Conservation (phyloP, 2,888 invertebrate genomes). For the Aethes cnicana region DNA sequence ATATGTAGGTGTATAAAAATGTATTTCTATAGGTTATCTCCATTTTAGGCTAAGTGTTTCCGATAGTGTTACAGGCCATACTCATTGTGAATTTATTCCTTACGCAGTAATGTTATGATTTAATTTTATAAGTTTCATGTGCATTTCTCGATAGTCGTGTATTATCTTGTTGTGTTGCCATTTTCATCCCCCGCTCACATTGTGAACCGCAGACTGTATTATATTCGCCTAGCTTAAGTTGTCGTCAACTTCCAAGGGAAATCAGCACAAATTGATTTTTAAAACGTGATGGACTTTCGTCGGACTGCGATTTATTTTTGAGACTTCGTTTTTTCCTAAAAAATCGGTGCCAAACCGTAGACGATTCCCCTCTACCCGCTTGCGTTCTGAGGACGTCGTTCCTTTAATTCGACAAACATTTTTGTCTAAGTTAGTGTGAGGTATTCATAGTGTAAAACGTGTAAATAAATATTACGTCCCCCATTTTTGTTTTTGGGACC, state of each 20-base stretch:
- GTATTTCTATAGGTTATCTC: constrained; percentile 63
- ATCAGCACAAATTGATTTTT: constrained; percentile 66
- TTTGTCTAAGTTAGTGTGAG: constrained; percentile 62
- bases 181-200: constrained; percentile 46
- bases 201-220: constrained; percentile 53
- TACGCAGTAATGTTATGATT: constrained; percentile 55
- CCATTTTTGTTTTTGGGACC: constrained; percentile 50
- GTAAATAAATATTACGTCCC: constrained; percentile 66
- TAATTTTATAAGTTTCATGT: constrained; percentile 54
- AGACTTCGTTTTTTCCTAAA: constrained; percentile 54
- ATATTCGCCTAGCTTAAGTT: constrained; percentile 55
- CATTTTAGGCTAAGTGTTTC: constrained; percentile 66
- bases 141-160: background rate
- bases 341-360: constrained; percentile 52
- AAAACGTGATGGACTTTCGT: constrained; percentile 53
- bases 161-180: constrained; percentile 35
- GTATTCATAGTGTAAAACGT: constrained; percentile 63
- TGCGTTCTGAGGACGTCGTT: constrained; percentile 49
- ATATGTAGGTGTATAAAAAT: constrained; percentile 65
- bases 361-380: constrained; percentile 43
- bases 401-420: constrained; percentile 46
- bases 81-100: constrained; percentile 74
- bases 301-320: constrained; percentile 58
- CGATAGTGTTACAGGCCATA: constrained; percentile 71
- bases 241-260: constrained; percentile 67